A percentile compares a stretch with the other conserved stretches of the same genome.
These are phyloP conservation scores for Agrotis ipsilon DNA, from an alignment of 2,888 invertebrate genomes.

Conservation along the genomic window DNA sequence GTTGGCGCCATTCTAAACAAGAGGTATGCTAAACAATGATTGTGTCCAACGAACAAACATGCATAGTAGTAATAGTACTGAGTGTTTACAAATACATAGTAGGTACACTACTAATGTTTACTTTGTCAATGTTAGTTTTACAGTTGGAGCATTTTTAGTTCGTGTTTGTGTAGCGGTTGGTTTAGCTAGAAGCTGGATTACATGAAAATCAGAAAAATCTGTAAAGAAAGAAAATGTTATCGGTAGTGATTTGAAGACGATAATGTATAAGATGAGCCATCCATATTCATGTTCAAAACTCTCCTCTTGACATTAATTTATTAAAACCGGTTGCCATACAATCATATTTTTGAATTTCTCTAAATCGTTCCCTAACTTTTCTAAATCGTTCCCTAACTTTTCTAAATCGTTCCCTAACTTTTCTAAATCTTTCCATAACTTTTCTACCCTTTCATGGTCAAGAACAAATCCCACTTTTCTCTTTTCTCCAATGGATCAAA, in stretches of 20 bases:
- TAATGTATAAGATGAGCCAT: neutral
- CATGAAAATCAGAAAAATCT: neutral
- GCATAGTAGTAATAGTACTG: neutral
- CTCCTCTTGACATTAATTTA: neutral
- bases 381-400: neutral
- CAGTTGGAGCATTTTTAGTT: neutral
- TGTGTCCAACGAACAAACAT: slow-evolving; percentile 24
- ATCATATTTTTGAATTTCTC: too few relatives aligned
- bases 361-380: neutral
- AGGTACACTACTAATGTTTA: slow-evolving; percentile 38
- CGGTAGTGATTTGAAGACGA: too few relatives aligned
- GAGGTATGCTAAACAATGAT: slow-evolving; percentile 26
- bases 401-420: neutral
- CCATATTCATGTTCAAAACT: neutral
- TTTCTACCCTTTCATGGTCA: neutral
- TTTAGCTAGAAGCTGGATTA: neutral
- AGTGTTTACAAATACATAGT: too few relatives aligned
- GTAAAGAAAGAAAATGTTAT: neutral
- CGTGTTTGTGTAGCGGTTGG: neutral
- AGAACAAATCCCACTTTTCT: neutral
- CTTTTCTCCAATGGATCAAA: neutral
- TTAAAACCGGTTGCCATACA: neutral
- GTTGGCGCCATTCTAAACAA: slow-evolving; percentile 1
- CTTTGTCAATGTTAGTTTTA: slow-evolving; percentile 11
- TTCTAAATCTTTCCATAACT: neutral